Conservation (phyloP, 2,888 invertebrate genomes). For the Empis livida region DNA sequence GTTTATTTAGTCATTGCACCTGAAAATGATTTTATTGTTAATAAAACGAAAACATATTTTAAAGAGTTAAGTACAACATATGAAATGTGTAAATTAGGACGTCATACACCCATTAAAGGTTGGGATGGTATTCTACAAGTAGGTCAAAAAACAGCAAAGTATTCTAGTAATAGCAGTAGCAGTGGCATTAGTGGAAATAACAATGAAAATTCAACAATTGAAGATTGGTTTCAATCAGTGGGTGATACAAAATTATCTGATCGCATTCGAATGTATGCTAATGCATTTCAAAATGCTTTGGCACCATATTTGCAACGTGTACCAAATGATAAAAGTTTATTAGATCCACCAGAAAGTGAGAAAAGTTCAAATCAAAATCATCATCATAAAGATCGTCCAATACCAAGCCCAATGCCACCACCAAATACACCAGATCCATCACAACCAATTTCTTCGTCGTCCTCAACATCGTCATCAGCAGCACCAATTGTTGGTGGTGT, state of each 20-base stretch:
- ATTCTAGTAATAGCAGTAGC: neutral
- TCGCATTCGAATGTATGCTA: slow-evolving; percentile 77
- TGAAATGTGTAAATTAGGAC: slow-evolving; percentile 86
- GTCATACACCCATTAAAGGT: slow-evolving; percentile 75
- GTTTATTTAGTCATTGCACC: slow-evolving; percentile 92
- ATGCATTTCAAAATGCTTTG: slow-evolving; percentile 61
- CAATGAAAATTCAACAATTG: slow-evolving; percentile 46
- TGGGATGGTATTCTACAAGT: slow-evolving; percentile 82
- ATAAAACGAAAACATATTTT: slow-evolving; percentile 75
- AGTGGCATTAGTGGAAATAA: neutral
- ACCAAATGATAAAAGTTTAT: slow-evolving; percentile 57
- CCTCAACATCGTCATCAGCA: slow-evolving; percentile 1
- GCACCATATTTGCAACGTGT: slow-evolving; percentile 64
- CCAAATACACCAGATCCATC: slow-evolving; percentile 31
- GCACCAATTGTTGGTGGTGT: neutral
- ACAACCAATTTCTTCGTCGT: slow-evolving; percentile 9
- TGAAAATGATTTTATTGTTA: slow-evolving; percentile 72
- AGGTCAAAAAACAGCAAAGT: slow-evolving; percentile 38
- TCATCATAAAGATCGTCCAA: slow-evolving; percentile 26
- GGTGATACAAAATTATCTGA: slow-evolving; percentile 70
- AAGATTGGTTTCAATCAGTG: slow-evolving; percentile 81
- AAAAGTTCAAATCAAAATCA: slow-evolving; percentile 10
- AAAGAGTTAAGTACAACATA: slow-evolving; percentile 86
- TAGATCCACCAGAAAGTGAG: slow-evolving; percentile 47
- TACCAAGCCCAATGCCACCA: slow-evolving; percentile 45